A percentile compares a stretch with the other conserved stretches of the same genome.
These are phyloP conservation scores for Rhimphoctona megacephalus DNA, from an alignment of 2,888 invertebrate species.

Conservation along the genomic window DNA sequence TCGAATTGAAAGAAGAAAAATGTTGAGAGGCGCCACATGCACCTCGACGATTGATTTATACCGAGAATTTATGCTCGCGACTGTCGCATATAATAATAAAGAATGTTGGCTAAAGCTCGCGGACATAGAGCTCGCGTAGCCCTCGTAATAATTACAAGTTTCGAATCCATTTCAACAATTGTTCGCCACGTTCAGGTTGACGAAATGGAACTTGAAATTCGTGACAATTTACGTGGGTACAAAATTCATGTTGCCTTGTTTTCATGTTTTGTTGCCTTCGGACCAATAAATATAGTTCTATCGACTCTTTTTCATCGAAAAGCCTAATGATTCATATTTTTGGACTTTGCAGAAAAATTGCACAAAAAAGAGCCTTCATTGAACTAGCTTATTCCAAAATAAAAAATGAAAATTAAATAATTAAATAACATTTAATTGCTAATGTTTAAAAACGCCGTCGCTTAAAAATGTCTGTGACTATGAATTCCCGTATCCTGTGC, in stretches of 20 bases:
- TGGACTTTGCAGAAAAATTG: no score
- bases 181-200: background rate
- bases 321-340: no score
- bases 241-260: no score
- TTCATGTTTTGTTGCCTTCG: background rate
- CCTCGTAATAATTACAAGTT: slow-evolving; percentile 61
- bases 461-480: background rate
- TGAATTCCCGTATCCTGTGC: no score
- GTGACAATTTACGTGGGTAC: background rate
- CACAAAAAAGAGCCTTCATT: no score
- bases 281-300: no score
- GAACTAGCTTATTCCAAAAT: no score
- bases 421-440: no score
- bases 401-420: no score
- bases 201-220: background rate
- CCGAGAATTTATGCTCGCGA: slow-evolving; percentile 22
- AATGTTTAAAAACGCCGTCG: no score
- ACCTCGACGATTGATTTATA: slow-evolving; percentile 54
- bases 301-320: no score
- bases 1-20: slow-evolving; percentile 17
- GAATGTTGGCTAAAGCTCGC: slow-evolving; percentile 18
- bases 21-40: slow-evolving; percentile 46
- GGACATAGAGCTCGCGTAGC: slow-evolving; percentile 8
- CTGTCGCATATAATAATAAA: slow-evolving; percentile 17
- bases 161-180: slow-evolving; percentile 21